Evolutionary conservation across 2,888 invertebrate genomes (phyloP).

Genomic region (Hydrotaea cyrtoneurina): DNA sequence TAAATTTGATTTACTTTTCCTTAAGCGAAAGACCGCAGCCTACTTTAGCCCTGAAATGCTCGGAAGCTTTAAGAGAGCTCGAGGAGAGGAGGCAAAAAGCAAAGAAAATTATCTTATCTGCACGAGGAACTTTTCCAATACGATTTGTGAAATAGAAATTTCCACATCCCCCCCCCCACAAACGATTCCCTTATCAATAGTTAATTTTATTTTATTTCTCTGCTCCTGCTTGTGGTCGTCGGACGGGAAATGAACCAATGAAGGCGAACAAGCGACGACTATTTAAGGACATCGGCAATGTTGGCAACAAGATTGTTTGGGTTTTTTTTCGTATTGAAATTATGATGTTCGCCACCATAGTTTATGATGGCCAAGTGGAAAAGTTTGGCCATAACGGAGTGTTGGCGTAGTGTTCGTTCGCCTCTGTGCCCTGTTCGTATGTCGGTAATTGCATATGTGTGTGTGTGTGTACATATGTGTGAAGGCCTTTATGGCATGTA

Average conservation of each 20-base stretch:
- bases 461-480: background rate
- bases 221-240: too few species aligned
- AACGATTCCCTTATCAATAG: conserved; percentile 22
- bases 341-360: conserved; percentile 10
- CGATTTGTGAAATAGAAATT: background rate
- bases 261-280: background rate
- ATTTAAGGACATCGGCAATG: conserved; percentile 13
- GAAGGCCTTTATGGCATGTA: background rate
- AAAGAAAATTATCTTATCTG: conserved; percentile 15
- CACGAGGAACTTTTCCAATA: background rate
- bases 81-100: background rate
- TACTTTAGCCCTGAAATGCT: background rate
- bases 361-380: conserved; percentile 32
- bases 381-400: conserved; percentile 21
- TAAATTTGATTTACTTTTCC: conserved; percentile 1
- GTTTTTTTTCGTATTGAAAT: conserved; percentile 32
- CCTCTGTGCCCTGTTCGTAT: too few species aligned
- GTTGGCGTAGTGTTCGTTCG: background rate
- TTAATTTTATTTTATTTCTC: conserved; percentile 9
- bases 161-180: background rate
- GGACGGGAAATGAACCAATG: too few species aligned
- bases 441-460: background rate
- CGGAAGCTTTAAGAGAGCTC: background rate
- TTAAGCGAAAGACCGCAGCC: background rate
- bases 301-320: conserved; percentile 15